phyloP scores from a whole-genome alignment of 2,113 vertebrate species.

The Dinomys branickii region DNA sequence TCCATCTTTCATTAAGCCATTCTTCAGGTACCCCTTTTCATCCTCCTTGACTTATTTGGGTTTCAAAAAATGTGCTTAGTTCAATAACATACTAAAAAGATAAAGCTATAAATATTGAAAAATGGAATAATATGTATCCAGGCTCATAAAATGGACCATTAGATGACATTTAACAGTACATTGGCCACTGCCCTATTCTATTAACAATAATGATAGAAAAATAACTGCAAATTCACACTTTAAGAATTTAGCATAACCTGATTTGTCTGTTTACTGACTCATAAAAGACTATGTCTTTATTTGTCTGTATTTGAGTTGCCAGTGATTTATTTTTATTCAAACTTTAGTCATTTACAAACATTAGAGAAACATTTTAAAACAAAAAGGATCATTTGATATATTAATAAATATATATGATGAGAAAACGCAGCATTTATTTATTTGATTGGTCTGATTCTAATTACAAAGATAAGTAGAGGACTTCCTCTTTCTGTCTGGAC shows the following conservation, averaged over 20 bases:
- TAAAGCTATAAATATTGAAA: neutral
- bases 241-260: neutral
- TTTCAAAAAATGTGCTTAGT: neutral
- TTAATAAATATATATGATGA: neutral
- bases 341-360: neutral
- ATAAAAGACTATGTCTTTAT: neutral
- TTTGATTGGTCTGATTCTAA: neutral
- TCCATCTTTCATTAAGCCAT: neutral
- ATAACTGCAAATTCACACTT: neutral
- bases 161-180: neutral
- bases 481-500: neutral
- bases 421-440: neutral
- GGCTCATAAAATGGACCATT: neutral
- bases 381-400: neutral
- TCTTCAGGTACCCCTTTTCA: neutral
- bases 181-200: neutral
- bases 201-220: neutral
- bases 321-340: neutral
- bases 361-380: neutral
- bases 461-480: neutral
- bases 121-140: neutral
- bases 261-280: neutral
- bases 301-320: neutral
- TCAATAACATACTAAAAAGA: slow-evolving; percentile 8
- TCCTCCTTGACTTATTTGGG: neutral